Evolutionary conservation across 2,797 vertebrate species (phyloP), one percentile per base, ranked within the genome.

Genomic region (Oceanodroma leucorhoa): DNA sequence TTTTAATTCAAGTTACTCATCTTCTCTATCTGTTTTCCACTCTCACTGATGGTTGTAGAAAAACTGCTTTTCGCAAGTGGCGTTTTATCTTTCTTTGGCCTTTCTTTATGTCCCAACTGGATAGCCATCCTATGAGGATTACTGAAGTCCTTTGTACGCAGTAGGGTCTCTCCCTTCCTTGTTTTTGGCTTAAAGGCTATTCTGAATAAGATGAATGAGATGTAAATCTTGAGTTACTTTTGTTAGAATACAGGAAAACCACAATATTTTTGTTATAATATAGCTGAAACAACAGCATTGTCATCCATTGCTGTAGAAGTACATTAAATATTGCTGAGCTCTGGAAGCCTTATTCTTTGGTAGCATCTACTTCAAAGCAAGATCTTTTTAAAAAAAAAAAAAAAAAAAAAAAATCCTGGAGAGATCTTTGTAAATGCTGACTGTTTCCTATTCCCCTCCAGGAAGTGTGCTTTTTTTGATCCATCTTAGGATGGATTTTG

Each of bases 211-310:
- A 95, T 95, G 94, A 96, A 92, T 79, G 95, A 83, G 90, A 82
- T 89, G 85, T 82, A 95, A 96, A 89, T 91, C 45, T 77, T 11
- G 76, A 94, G 86, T 55, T 73, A 58, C 84, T 95, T 94, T 89
- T 82, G 89, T 87, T 32, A 78, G 92, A 90, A 61, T 86, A 64
- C 96, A 96, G 96, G 97, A 98, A 97, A 97, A 94, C 95, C 94
- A 82, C 96, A 96, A 94, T 92, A 90, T 95, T 97, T 97, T 95
- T 96, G 94, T 97, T 96, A 92, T 95, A 95, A 95, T 93, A 93
- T 91, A 83, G 87, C 83, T 95, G 97, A 94, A 97, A 97, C 97
- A 96, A 94, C 96, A 96, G 38, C 93, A 34, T 21, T 90, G 83
- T 87, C 93, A 40, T 94, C 93, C 60, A 83, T 87, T 41, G 87